Evolutionary conservation across 2,797 vertebrate genomes (phyloP).

Genomic region (Paramormyrops hopkinsi): DNA sequence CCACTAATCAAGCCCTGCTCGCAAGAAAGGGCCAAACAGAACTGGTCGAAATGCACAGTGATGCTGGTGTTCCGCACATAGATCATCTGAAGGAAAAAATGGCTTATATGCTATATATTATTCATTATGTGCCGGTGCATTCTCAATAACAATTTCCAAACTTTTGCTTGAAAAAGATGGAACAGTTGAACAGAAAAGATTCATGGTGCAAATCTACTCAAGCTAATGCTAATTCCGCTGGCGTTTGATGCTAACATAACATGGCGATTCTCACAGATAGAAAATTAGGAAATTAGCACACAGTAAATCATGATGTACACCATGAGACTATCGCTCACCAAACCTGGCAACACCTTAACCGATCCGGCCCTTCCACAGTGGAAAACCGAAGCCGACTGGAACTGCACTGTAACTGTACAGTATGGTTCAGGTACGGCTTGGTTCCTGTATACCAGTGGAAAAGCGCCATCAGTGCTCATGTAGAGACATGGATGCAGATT

Average conservation of each 20-base stretch:
- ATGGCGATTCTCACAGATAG: neutral
- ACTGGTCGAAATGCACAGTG: neutral
- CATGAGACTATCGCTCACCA: neutral
- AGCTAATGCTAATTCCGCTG: neutral
- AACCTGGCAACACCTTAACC: neutral
- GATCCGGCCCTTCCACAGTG: neutral
- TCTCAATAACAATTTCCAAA: neutral
- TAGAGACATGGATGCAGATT: neutral
- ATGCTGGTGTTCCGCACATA: neutral
- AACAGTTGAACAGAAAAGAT: neutral
- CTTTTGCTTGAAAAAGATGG: neutral
- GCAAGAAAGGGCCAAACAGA: neutral
- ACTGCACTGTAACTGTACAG: neutral
- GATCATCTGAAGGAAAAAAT: neutral
- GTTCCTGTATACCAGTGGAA: neutral
- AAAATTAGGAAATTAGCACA: neutral
- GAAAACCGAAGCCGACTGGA: neutral
- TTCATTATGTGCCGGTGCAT: neutral
- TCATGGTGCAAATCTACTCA: neutral
- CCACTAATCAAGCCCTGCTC: neutral
- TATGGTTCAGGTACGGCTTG: neutral
- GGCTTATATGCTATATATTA: neutral
- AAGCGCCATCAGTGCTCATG: neutral
- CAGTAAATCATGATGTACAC: neutral
- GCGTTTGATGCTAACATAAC: neutral